A percentile compares a stretch with the other conserved stretches of the same genome.
Evolutionary conservation across 2,888 invertebrate genomes (phyloP).

Genomic region (Muscina levida): DNA sequence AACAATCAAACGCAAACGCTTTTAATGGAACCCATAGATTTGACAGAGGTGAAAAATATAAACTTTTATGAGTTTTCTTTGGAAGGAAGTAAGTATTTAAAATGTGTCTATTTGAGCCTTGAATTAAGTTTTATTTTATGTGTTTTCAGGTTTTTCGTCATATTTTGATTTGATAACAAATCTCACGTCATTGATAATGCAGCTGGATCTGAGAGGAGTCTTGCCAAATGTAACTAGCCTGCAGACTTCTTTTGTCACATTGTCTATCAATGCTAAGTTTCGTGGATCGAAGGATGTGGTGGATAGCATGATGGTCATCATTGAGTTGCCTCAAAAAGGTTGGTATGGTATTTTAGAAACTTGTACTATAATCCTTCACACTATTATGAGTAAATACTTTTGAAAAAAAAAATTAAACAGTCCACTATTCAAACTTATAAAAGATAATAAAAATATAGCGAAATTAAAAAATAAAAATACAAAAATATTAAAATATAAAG

Average conservation of each 20-base stretch:
- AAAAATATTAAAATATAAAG: background rate
- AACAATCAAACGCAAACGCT: conserved; percentile 43
- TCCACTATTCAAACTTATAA: no score
- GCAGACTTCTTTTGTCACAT: conserved; percentile 41
- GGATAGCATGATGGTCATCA: conserved; percentile 61
- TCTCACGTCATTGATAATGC: conserved; percentile 30
- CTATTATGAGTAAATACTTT: no score
- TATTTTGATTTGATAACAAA: conserved; percentile 53
- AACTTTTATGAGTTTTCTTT: conserved; percentile 56
- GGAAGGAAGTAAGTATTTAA: conserved; percentile 60
- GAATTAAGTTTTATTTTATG: background rate
- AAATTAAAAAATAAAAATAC: background rate
- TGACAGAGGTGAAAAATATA: conserved; percentile 43
- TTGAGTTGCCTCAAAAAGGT: conserved; percentile 66
- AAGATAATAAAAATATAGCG: no score
- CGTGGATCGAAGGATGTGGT: conserved; percentile 25
- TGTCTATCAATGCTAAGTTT: conserved; percentile 57
- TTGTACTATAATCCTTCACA: no score
- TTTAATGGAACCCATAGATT: conserved; percentile 45
- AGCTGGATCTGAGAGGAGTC: conserved; percentile 41
- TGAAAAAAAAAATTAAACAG: no score
- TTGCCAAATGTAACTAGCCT: conserved; percentile 42
- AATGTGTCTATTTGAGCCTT: no score
- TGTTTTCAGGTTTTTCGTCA: conserved; percentile 54
- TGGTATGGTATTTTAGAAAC: conserved; percentile 8